These are phyloP conservation scores for Xestia c-nigrum DNA, from an alignment of 2,888 invertebrate genomes.

Conservation along the genomic window DNA sequence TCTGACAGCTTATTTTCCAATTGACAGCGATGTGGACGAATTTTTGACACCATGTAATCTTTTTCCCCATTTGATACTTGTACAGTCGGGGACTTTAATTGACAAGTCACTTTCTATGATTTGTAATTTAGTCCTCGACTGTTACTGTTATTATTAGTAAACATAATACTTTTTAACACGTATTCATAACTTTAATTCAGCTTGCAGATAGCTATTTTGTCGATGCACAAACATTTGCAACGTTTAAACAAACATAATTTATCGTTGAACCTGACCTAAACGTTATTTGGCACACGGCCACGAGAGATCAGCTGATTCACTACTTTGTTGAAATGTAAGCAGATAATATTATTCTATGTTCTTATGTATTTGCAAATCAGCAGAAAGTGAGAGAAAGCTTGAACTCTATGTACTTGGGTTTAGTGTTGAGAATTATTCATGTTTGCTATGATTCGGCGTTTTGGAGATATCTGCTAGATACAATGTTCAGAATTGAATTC, in stretches of 20 bases:
- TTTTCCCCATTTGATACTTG: no score
- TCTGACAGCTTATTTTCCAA: no score
- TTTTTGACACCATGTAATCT: no score
- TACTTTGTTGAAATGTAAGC: slow-evolving; percentile 43
- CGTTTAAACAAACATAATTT: slow-evolving; percentile 20
- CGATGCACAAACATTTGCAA: background rate
- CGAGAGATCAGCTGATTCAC: slow-evolving; percentile 35
- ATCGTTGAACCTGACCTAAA: slow-evolving; percentile 13
- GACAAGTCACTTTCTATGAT: no score
- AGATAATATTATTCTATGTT: slow-evolving; percentile 29
- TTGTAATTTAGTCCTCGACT: no score
- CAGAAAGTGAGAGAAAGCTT: slow-evolving; percentile 20
- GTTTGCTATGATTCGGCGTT: slow-evolving; percentile 1
- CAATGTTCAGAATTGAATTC: background rate
- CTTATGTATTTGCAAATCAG: slow-evolving; percentile 26
- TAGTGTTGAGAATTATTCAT: slow-evolving; percentile 33
- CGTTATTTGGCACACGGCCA: slow-evolving; percentile 54
- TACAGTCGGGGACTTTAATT: no score
- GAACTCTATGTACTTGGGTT: slow-evolving; percentile 5
- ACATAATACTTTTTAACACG: background rate
- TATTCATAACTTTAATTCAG: background rate
- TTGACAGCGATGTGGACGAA: no score
- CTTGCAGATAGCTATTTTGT: background rate
- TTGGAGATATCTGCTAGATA: slow-evolving; percentile 4
- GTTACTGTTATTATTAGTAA: no score